Base-by-base conservation (phyloP, 2,888 invertebrate genomes). In the Cerastis rubricosa region DNA sequence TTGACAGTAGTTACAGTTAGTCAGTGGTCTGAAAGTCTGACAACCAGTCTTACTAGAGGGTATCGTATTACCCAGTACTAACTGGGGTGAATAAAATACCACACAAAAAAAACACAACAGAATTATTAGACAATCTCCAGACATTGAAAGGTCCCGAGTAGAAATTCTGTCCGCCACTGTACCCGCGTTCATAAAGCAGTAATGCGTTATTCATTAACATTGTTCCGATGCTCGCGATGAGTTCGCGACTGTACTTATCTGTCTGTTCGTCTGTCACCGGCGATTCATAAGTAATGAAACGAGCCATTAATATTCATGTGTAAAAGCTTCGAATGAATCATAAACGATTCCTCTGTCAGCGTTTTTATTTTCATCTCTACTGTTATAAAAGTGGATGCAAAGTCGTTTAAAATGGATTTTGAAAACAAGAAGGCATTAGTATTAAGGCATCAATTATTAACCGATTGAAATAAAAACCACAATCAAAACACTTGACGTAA, bases 241-340 rank as follows among this genome's bases (percentile, higher is more conserved):
- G 74, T 40, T 83, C 57, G 51, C 71, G 70, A 51, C 66, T 57
- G 12, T 78, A 63, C 59, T 35, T 22, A 71, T 69, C 67, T 73
- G 54, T 69, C 19, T 66, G 74, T 76, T 67, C 19, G 54, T 76
- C 74, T 73, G 61, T 71, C 69, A 74, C 61, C 59, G 47, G 35
- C 14, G 84, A 83, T 83, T 83, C 83, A 83, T 83, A 83, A 83
- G 77, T 81, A 83, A 83, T 83, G 84, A 83, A 65, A 65, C 43
- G 47, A 40, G 22, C 12, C 25, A 70, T 83, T 77, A 77, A 81
- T 81, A 81, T 83, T 83, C 83, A 71, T n/a, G 57, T 47, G 22
- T 73, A 29, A 63, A 69, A 65, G 51, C 51, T 54, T 59, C 49
- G 45, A 70, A 77, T 80, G 70, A 83, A 75, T 65, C 45, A 64